Base-by-base conservation (phyloP, 2,888 invertebrate species). In the Ectobius pallidus region DNA sequence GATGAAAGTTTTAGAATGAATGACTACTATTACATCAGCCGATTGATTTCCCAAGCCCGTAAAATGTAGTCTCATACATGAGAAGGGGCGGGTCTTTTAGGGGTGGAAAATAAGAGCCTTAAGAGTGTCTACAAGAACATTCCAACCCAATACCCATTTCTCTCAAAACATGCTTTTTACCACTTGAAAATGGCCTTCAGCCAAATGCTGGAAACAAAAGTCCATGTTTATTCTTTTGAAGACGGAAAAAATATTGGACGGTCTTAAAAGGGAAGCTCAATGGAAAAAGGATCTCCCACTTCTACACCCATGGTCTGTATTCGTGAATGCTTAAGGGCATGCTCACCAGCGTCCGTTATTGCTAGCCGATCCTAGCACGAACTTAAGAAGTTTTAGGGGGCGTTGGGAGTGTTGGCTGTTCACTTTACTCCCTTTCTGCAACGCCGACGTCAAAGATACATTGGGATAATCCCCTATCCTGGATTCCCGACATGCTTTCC, bases 391-490 rank as follows among this genome's bases (percentile, higher is more conserved):
- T n/a, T n/a, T n/a, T n/a, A n/a, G n/a, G n/a, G 55, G 55, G n/a
- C 1, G 20, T 11, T 55, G 25, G 25, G 55, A 27, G 11, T 3
- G 52, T 9, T 52, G 20, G 22, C 52, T 25, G 25, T 52, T 52
- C 52, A 52, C 52, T 52, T 52, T 3, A 22, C 46, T 22, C 52
- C 18, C 49, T 2, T 20, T 18, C 58, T 25, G 25, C 58, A 9
- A 46, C 52, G 52, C 22, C 58, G 32, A 58, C 58, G 58, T 46
- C 65, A 44, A 46, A 46, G 30, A 65, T 65, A 46, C 46, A 44
- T 65, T n/a, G 65, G 46, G 65, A 65, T 65, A 65, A 65, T 44
- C 65, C 65, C 65, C 65, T 27, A 27, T 65, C 65, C 46, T n/a
- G 65, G 46, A 65, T 65, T 65, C 44, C 44, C n/a, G 65, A 30